Evolutionary conservation across 2,797 vertebrate genomes (phyloP).

Genomic region (Gymnopithys bicolor): DNA sequence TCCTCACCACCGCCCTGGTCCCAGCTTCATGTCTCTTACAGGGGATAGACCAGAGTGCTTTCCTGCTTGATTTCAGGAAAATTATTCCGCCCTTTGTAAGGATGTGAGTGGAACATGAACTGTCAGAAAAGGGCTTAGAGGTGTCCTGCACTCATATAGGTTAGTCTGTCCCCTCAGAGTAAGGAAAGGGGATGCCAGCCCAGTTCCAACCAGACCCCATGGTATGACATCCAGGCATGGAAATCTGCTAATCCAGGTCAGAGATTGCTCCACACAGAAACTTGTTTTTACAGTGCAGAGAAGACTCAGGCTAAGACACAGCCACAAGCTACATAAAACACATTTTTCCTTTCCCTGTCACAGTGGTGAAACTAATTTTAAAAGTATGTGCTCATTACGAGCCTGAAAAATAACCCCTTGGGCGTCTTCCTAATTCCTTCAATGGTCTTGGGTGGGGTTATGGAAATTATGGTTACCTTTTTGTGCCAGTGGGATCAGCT

Average conservation of each 20-base stretch:
- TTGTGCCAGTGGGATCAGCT: not conserved
- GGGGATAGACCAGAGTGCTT: rapidly evolving
- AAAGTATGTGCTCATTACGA: conserved; percentile 1
- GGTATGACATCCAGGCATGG: not conserved
- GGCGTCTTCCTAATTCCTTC: not conserved
- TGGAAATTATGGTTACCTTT: not conserved
- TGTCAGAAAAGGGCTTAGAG: not conserved
- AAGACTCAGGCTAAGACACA: not conserved
- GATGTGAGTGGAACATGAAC: not conserved
- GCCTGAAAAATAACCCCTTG: not conserved
- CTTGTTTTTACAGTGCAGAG: not conserved
- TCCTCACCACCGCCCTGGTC: rapidly evolving
- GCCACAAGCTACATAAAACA: not conserved
- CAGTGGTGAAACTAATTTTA: not conserved
- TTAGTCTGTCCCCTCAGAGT: not conserved
- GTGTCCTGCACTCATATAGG: not conserved
- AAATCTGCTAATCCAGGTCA: not conserved
- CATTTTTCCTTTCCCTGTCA: not conserved
- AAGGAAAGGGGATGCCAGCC: not conserved
- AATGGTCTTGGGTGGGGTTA: not conserved
- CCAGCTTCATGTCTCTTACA: rapidly evolving
- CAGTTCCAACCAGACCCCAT: not conserved
- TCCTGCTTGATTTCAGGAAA: not conserved
- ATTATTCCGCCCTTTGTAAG: not conserved
- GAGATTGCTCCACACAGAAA: not conserved